A percentile compares a stretch with the other conserved stretches of the same genome.
Evolutionary conservation across 2,113 vertebrate species (phyloP).

Genomic region (Ctenodactylus gundi): DNA sequence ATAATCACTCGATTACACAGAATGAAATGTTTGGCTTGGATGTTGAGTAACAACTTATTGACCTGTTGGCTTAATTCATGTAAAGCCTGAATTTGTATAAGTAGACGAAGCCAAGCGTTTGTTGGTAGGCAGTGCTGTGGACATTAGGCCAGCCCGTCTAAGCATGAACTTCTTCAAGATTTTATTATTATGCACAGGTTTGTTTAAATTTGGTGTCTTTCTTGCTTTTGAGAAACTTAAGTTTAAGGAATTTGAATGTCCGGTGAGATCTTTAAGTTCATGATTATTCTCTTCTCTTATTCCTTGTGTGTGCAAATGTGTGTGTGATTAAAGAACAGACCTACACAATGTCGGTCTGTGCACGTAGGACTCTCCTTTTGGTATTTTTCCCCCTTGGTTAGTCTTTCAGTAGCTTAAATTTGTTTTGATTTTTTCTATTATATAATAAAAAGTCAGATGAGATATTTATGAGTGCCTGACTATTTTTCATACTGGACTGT

Average conservation of each 20-base stretch:
- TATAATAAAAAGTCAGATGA: neutral
- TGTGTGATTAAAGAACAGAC: neutral
- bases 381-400: neutral
- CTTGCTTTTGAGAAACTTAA: neutral
- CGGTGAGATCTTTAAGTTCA: neutral
- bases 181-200: conserved; percentile 32
- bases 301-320: neutral
- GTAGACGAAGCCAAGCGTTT: conserved; percentile 13
- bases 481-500: neutral
- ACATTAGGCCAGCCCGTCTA: neutral
- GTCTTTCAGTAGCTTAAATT: neutral
- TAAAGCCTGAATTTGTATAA: conserved; percentile 66
- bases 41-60: conserved; percentile 66
- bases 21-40: conserved; percentile 10
- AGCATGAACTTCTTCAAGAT: conserved; percentile 21
- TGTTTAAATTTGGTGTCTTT: neutral
- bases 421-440: neutral
- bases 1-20: conserved; percentile 42
- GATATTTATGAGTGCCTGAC: neutral
- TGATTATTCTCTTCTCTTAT: neutral
- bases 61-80: conserved; percentile 67
- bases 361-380: neutral
- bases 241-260: neutral
- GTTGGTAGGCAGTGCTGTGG: neutral
- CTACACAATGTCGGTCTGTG: neutral